A percentile compares a stretch with the other conserved stretches of the same genome.
Conservation (phyloP, 2,888 invertebrate species). For the Epistrophella euchroma region DNA sequence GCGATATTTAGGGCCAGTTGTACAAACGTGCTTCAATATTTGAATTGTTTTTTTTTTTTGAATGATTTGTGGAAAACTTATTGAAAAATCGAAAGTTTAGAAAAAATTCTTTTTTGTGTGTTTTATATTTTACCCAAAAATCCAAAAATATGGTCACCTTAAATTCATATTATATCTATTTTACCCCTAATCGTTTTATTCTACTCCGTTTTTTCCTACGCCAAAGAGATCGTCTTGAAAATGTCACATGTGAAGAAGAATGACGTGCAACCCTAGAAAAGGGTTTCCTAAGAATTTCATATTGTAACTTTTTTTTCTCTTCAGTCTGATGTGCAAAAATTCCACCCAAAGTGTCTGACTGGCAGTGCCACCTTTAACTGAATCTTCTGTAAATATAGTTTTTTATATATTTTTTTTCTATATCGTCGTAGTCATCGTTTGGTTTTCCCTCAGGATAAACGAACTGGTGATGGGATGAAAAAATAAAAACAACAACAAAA, state of each 20-base stretch:
- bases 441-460: conserved; percentile 43
- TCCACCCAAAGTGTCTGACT: conserved; percentile 43
- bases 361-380: conserved; percentile 29
- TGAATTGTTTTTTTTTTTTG: no score
- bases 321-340: conserved; percentile 20
- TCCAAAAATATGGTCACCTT: not conserved
- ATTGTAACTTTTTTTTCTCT: not conserved
- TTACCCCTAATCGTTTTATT: conserved; percentile 50
- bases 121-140: no score
- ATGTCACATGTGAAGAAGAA: conserved; percentile 60
- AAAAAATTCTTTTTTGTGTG: no score
- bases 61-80: no score
- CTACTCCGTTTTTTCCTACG: conserved; percentile 9
- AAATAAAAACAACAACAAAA: not conserved
- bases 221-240: conserved; percentile 17
- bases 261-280: conserved; percentile 20
- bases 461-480: conserved; percentile 15
- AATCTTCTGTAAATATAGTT: conserved; percentile 1
- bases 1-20: no score
- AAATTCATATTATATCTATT: not conserved
- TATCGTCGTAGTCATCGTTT: not conserved
- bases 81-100: no score
- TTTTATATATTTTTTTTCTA: conserved; percentile 2
- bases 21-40: no score
- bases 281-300: conserved; percentile 58